Conservation (phyloP, 2,797 vertebrate species). For the Hoplostethus mediterraneus region DNA sequence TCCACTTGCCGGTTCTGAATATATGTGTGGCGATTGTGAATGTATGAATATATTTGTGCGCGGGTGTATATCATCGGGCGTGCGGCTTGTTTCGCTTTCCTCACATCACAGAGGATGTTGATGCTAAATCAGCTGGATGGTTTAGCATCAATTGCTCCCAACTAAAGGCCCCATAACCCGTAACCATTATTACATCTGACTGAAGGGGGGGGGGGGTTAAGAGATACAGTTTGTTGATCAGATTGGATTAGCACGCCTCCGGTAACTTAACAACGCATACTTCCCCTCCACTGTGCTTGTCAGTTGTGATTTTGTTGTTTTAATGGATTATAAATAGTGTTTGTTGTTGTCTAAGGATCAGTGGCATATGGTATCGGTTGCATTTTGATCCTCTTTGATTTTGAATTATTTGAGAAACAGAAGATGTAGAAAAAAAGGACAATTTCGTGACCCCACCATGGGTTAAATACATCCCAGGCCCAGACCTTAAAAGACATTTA, state of each 20-base stretch:
- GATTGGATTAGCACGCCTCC: slow-evolving; percentile 42
- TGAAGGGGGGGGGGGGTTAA: slow-evolving; percentile 16
- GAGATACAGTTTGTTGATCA: slow-evolving; percentile 22
- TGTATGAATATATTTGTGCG: background rate
- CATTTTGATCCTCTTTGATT: background rate
- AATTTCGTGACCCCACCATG: too few relatives aligned
- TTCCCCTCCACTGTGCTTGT: slow-evolving; percentile 7
- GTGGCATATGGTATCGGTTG: slow-evolving; percentile 16
- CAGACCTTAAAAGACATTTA: too few relatives aligned
- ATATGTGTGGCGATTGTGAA: background rate
- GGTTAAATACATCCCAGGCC: too few relatives aligned
- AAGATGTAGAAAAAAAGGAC: background rate
- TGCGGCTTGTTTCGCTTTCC: background rate
- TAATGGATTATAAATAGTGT: background rate
- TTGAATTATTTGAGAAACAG: background rate
- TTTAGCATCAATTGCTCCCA: slow-evolving; percentile 52
- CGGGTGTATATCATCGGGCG: background rate
- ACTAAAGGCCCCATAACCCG: slow-evolving; percentile 41
- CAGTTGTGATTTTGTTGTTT: slow-evolving; percentile 19
- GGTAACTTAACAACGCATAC: background rate
- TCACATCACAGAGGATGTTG: too few relatives aligned
- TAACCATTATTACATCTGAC: slow-evolving; percentile 52
- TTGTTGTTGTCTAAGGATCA: background rate
- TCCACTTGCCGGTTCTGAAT: background rate
- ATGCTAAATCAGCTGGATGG: slow-evolving; percentile 48